Evolutionary conservation across 2,888 invertebrate genomes (phyloP).

Genomic region (Drepanosiphum platanoidis): DNA sequence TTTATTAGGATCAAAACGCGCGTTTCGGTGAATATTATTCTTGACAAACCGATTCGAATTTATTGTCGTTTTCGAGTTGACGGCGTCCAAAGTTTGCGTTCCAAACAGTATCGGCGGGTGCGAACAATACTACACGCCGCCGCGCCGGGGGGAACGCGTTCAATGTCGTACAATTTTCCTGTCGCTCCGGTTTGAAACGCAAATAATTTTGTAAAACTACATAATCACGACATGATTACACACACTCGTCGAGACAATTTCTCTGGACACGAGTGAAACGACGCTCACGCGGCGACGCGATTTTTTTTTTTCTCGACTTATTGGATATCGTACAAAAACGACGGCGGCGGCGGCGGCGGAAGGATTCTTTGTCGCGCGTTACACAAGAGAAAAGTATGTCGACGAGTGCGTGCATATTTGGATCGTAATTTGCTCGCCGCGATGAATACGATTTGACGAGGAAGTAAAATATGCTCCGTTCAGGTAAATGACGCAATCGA

Average conservation of each 20-base stretch:
- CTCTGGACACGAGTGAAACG: slow-evolving; percentile 1
- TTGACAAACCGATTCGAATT: no score
- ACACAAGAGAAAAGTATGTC: background rate
- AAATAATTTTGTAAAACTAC: no score
- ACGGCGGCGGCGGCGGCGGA: no score
- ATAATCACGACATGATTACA: background rate
- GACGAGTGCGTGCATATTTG: background rate
- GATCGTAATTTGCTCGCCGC: slow-evolving; percentile 3
- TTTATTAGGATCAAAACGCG: no score
- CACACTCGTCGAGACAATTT: background rate
- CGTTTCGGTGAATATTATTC: no score
- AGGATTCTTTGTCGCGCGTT: background rate
- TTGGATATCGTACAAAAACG: background rate
- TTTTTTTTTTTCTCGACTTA: background rate
- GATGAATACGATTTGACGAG: slow-evolving; percentile 21
- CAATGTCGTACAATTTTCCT: no score
- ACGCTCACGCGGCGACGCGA: background rate
- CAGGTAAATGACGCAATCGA: slow-evolving; percentile 9
- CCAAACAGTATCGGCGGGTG: no score
- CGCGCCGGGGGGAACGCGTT: no score
- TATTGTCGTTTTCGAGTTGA: no score
- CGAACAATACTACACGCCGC: no score
- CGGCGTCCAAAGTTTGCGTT: no score
- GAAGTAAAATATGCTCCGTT: slow-evolving; percentile 9
- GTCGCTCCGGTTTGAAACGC: no score